A percentile compares a stretch with the other conserved stretches of the same genome.
These are phyloP conservation scores for Strigamia transsilvanica DNA, from an alignment of 2,888 invertebrate genomes.

Conservation along the genomic window DNA sequence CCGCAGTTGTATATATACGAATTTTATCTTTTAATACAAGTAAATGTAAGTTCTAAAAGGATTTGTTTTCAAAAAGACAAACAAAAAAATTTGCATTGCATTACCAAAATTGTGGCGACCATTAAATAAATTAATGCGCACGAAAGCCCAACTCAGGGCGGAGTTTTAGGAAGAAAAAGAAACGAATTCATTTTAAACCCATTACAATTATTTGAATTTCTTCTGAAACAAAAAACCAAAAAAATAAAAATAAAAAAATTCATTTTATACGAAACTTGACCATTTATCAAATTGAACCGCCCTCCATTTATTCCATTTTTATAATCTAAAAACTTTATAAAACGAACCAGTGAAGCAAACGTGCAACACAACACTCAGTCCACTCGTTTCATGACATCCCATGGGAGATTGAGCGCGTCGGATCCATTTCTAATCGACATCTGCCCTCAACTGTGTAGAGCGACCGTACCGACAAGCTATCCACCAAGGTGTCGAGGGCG, in stretches of 20 bases:
- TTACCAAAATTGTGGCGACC: background rate
- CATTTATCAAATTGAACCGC: background rate
- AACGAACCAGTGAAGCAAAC: constrained; percentile 1
- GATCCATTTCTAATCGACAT: constrained; percentile 49
- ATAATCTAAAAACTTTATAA: constrained; percentile 19
- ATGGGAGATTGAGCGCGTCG: constrained; percentile 41
- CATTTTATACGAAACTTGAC: background rate
- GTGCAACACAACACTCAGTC: constrained; percentile 39
- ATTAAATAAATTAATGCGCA: background rate
- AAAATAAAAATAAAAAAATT: constrained; percentile 7
- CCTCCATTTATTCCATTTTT: constrained; percentile 31
- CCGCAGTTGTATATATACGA: background rate
- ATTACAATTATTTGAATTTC: constrained; percentile 1
- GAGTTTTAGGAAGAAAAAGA: background rate
- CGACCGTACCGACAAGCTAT: constrained; percentile 11
- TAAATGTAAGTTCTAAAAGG: background rate
- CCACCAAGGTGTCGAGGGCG: constrained; percentile 30
- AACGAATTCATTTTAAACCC: background rate
- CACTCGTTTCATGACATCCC: constrained; percentile 49
- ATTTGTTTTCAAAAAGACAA: background rate
- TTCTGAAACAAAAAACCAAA: background rate
- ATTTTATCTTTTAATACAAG: background rate
- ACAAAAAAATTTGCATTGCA: background rate
- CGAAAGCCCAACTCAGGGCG: constrained; percentile 48
- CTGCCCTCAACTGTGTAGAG: constrained; percentile 25